A percentile compares a stretch with the other conserved stretches of the same genome.
These are phyloP conservation scores for Sturnus vulgaris DNA, from an alignment of 2,113 vertebrate species.

Conservation along the genomic window DNA sequence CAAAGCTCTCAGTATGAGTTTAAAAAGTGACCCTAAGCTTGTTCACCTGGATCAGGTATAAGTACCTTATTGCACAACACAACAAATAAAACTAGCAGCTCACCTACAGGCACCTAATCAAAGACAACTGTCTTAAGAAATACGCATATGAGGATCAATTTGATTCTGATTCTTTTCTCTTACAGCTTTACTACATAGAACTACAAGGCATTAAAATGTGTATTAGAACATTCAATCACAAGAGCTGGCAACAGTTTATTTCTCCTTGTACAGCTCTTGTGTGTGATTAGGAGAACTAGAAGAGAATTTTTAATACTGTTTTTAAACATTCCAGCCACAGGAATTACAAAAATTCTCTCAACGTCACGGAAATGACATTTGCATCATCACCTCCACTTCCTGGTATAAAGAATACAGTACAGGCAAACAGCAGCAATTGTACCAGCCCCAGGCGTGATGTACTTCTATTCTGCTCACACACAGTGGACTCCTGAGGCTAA, in stretches of 20 bases:
- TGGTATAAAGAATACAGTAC: background rate
- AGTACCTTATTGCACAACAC: background rate
- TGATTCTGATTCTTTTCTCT: background rate
- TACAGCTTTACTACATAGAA: background rate
- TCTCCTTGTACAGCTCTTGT: background rate
- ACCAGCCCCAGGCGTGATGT: background rate
- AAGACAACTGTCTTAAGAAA: background rate
- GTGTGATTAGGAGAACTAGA: background rate
- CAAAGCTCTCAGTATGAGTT: background rate
- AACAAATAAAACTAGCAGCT: background rate
- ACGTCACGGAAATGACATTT: background rate
- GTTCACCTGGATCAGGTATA: background rate
- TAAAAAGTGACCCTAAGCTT: background rate
- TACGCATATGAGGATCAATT: fast-evolving
- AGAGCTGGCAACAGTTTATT: background rate
- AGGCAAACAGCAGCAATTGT: background rate
- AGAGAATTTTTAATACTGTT: background rate
- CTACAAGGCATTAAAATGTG: background rate
- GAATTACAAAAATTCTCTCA: background rate
- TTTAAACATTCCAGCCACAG: background rate
- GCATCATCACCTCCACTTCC: background rate
- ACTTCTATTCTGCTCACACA: background rate
- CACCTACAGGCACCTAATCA: background rate
- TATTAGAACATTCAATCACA: background rate
- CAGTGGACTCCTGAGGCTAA: background rate